These are phyloP conservation scores for Cepaea hortensis DNA, from an alignment of 2,888 invertebrate species.

Conservation along the genomic window DNA sequence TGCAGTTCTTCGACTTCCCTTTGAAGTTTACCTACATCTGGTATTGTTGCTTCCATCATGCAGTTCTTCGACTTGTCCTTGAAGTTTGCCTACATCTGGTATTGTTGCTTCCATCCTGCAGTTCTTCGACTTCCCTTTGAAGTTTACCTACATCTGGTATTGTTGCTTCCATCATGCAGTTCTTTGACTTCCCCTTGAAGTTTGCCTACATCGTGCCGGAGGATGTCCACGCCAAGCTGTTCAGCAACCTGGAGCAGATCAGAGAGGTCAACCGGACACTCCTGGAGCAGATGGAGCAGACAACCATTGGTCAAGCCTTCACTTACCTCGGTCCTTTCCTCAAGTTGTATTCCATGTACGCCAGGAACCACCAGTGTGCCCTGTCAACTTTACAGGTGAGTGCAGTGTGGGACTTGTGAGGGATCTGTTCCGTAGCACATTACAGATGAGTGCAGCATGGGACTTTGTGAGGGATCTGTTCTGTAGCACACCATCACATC, in stretches of 20 bases:
- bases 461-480: too few species aligned
- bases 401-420: neutral
- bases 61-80: too few species aligned
- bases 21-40: too few species aligned
- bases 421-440: too few species aligned
- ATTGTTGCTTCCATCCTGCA: too few species aligned
- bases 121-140: too few species aligned
- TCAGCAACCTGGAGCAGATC: conserved; percentile 75
- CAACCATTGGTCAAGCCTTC: conserved; percentile 83
- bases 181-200: conserved; percentile 73
- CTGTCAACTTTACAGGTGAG: conserved; percentile 81
- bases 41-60: too few species aligned
- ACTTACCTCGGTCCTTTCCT: conserved; percentile 85
- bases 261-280: conserved; percentile 77
- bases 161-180: conserved; percentile 59
- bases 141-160: neutral
- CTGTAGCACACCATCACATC: too few species aligned
- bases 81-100: too few species aligned
- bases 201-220: conserved; percentile 70
- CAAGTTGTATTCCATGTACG: conserved; percentile 87
- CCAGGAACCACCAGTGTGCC: conserved; percentile 84
- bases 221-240: conserved; percentile 68
- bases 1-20: too few species aligned
- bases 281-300: conserved; percentile 73
- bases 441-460: too few species aligned